Percentiles rank a stretch among this genome's conserved stretches.
phyloP scores from a whole-genome alignment of 2,113 vertebrate genomes.

The Pterophyllum scalare region DNA sequence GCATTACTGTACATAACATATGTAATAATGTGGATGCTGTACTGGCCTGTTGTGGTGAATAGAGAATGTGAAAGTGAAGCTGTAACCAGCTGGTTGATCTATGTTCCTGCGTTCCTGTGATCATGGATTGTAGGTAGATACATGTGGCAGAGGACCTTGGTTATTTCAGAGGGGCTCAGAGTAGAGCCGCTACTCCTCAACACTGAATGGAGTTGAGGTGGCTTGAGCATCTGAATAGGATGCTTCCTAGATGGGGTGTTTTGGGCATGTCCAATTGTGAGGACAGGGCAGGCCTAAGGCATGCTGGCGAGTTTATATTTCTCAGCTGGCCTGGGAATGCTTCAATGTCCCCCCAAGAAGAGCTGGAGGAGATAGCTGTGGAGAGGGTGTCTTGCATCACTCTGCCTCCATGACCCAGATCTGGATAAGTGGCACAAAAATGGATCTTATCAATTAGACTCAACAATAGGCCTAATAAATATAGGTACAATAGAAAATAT shows the following conservation, averaged over 20 bases:
- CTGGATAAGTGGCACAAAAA: not conserved
- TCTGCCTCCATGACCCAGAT: not conserved
- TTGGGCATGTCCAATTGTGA: not conserved
- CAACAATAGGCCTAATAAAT: not conserved
- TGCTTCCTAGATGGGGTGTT: not conserved
- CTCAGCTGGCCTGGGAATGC: not conserved
- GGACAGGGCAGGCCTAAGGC: not conserved
- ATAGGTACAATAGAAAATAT: not conserved
- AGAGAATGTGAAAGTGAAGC: not conserved
- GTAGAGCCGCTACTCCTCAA: not conserved
- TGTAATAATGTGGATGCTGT: not conserved
- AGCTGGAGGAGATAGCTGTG: not conserved
- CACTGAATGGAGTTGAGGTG: not conserved
- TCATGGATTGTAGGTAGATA: not conserved
- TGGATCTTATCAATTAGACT: not conserved
- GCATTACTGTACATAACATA: not conserved
- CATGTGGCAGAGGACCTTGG: not conserved
- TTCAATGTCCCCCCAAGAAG: not conserved
- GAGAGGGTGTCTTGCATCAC: not conserved
- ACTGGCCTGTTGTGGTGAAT: not conserved
- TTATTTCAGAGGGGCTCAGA: not conserved
- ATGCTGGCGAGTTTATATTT: not conserved
- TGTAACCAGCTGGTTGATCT: not conserved
- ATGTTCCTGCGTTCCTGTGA: no score
- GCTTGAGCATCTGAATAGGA: no score